Base-by-base conservation (phyloP, 2,113 vertebrate genomes). In the Paramormyrops kingsleyae region DNA sequence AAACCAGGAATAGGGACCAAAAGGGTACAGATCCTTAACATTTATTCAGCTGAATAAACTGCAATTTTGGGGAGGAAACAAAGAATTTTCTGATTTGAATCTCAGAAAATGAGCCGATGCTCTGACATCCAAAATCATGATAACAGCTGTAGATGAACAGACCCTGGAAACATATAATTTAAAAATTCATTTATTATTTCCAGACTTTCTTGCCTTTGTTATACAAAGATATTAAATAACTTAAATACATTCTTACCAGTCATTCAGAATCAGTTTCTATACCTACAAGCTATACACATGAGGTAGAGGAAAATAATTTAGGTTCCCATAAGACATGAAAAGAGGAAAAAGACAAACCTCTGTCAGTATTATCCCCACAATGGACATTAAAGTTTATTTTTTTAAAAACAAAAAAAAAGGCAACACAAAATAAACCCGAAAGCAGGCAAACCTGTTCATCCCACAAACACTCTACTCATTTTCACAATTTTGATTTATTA, bases 221-320 rank as follows among this genome's bases (percentile, higher is more conserved):
- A 98, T 97, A 99, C 98, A 98, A 98, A 98, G 97, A 97, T 96
- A 95, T 99, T 99, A 99, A 99, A 99, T 99, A 99, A 98, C 96
- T 98, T 98, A 98, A 99, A 99, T 99, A 99, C 97, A 98, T 99
- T 99, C 98, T 98, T 97, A 98, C 97, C 97, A 98, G 98, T 98
- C 98, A 97, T 97, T 97, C 97, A 96, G 97, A 97, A 98, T 98
- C 97, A 96, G 97, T 98, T 97, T 97, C 88, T 96, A 98, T 97
- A 97, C 96, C 97, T 97, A 98, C 96, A 97, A 96, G 96, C 98
- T 98, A 96, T 97, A 98, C 97, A 99, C 97, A 97, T 99, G 98
- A 99, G 98, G 98, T 99, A 99, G 98, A 99, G 97, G 98, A 97
- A 96, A 97, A 98, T 97, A 96, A 97, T 96, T 97, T 97, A 97